These are phyloP conservation scores for Coelopa frigida DNA, from an alignment of 1,140 invertebrate species.

Conservation along the genomic window DNA sequence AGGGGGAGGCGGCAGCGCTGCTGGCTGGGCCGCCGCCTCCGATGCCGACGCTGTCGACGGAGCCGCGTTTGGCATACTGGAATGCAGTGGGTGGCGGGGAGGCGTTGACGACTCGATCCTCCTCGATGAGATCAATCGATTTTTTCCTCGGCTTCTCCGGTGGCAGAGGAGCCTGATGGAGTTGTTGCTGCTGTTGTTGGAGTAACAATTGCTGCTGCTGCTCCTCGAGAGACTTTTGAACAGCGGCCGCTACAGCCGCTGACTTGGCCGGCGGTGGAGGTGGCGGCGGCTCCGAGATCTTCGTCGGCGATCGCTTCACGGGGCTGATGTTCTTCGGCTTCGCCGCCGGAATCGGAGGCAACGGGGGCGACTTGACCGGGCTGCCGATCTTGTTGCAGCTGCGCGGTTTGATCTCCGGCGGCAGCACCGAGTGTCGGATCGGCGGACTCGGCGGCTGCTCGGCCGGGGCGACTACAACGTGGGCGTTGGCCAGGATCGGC, in stretches of 20 bases:
- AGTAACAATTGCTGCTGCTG: conserved; percentile 26
- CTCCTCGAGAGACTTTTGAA: conserved; percentile 24
- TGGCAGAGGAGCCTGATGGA: conserved; percentile 31
- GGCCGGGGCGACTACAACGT: conserved; percentile 1
- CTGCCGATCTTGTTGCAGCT: conserved; percentile 36
- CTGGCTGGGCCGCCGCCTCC: conserved; percentile 25
- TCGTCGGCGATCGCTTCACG: conserved; percentile 35
- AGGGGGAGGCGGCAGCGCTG: conserved; percentile 33
- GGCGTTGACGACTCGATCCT: conserved; percentile 24
- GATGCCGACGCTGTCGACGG: conserved; percentile 19
- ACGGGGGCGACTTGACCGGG: conserved; percentile 38
- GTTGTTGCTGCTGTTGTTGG: conserved; percentile 13
- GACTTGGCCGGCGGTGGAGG: conserved; percentile 36
- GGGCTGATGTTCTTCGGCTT: conserved; percentile 40
- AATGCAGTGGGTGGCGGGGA: conserved; percentile 14
- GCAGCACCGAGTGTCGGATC: conserved; percentile 21
- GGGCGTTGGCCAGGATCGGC: conserved; percentile 11
- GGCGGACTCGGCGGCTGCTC: conserved; percentile 27
- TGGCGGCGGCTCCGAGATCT: conserved; percentile 26
- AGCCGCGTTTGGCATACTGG: conserved; percentile 26
- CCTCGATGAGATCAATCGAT: conserved; percentile 39
- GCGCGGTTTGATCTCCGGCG: conserved; percentile 40
- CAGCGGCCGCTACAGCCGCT: conserved; percentile 31
- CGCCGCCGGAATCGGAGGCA: conserved; percentile 39
- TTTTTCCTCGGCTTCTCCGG: conserved; percentile 41